Conservation (phyloP, 2,797 vertebrate species). For the Typhlichthys subterraneus region DNA sequence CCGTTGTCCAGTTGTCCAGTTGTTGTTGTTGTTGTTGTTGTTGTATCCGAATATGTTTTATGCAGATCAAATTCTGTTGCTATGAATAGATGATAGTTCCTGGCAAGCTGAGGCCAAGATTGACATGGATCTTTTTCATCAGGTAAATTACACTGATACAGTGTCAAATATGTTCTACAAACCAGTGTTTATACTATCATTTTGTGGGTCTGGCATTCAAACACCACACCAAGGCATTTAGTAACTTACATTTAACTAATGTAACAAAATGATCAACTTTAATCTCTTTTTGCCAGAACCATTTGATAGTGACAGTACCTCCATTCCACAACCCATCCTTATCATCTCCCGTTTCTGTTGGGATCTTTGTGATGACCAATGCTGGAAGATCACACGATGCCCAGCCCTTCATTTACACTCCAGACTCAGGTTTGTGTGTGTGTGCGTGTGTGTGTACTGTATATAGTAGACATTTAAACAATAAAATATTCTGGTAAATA, state of each 20-base stretch:
- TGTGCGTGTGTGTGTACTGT: constrained; percentile 9
- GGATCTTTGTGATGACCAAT: constrained; percentile 95
- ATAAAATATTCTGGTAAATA: background rate
- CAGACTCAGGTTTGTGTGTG: constrained; percentile 82
- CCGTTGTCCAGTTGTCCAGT: background rate
- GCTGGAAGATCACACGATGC: constrained; percentile 95
- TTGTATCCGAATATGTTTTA: constrained; percentile 4
- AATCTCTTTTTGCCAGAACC: constrained; percentile 82
- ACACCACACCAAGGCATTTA: background rate
- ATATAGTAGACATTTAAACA: background rate
- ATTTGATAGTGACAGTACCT: constrained; percentile 96
- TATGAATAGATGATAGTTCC: constrained; percentile 87
- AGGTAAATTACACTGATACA: constrained; percentile 77
- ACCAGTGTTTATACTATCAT: background rate
- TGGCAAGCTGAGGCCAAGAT: constrained; percentile 99
- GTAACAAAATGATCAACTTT: too few relatives aligned
- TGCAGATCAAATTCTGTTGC: background rate
- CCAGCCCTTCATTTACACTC: constrained; percentile 95
- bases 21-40: constrained; percentile 4
- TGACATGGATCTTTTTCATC: constrained; percentile 99
- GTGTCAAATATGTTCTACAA: background rate
- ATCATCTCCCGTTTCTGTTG: constrained; percentile 89
- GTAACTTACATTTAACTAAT: background rate
- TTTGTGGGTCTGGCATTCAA: background rate
- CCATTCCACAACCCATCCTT: constrained; percentile 93